phyloP scores from a whole-genome alignment of 2,888 invertebrate species.

The Acronicta aceris region DNA sequence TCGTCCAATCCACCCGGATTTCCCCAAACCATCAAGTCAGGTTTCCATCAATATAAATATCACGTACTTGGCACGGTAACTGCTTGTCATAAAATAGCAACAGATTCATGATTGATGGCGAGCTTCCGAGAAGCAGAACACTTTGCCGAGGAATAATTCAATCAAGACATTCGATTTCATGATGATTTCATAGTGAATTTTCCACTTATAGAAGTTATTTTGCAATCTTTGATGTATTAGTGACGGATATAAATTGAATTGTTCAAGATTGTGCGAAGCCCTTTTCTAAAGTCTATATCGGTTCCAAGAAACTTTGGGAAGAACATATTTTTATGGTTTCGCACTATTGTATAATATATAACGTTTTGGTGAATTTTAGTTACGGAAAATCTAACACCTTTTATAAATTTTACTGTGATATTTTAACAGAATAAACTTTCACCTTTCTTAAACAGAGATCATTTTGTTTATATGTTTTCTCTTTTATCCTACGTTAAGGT shows the following conservation, averaged over 20 bases:
- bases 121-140: slow-evolving; percentile 41
- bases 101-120: slow-evolving; percentile 46
- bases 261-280: slow-evolving; percentile 38
- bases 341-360: slow-evolving; percentile 1
- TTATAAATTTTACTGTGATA: background rate
- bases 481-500: slow-evolving; percentile 10
- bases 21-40: slow-evolving; percentile 28
- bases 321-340: slow-evolving; percentile 32
- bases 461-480: slow-evolving; percentile 2
- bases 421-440: slow-evolving; percentile 2
- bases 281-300: slow-evolving; percentile 35
- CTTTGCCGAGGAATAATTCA: slow-evolving; percentile 49
- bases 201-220: slow-evolving; percentile 48
- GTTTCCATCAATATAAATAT: slow-evolving; percentile 47
- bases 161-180: slow-evolving; percentile 51
- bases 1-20: slow-evolving; percentile 27
- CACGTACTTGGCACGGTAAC: slow-evolving; percentile 44
- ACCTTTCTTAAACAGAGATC: background rate
- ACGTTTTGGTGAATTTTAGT: background rate
- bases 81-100: slow-evolving; percentile 48
- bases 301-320: slow-evolving; percentile 18
- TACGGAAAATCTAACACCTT: background rate
- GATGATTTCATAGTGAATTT: slow-evolving; percentile 55
- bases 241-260: slow-evolving; percentile 37
- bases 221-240: slow-evolving; percentile 45